These are phyloP conservation scores for Tetheella fluctuosa DNA, from an alignment of 2,888 invertebrate species.

Conservation along the genomic window DNA sequence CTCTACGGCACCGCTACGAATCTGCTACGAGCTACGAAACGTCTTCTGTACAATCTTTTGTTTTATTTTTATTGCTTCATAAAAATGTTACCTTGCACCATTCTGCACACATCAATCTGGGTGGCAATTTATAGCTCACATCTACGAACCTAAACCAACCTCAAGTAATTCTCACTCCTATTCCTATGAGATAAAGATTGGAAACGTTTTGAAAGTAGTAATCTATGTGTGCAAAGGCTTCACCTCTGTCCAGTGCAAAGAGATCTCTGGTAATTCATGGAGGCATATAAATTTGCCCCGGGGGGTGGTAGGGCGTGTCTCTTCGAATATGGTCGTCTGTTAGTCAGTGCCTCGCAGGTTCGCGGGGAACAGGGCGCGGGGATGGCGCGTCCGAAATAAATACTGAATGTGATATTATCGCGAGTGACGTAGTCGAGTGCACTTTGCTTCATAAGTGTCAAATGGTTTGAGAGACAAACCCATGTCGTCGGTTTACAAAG, in stretches of 20 bases:
- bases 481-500: conserved; percentile 49
- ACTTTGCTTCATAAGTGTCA: conserved; percentile 28
- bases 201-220: background rate
- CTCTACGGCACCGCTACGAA: conserved; percentile 3
- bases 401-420: conserved; percentile 17
- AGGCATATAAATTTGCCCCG: conserved; percentile 14
- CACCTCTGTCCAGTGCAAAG: conserved; percentile 21
- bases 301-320: conserved; percentile 27
- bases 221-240: conserved; percentile 11
- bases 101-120: background rate
- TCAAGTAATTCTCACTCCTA: conserved; percentile 14
- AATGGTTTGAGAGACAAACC: conserved; percentile 39
- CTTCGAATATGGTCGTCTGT: conserved; percentile 13
- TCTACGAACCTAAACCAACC: background rate
- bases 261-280: conserved; percentile 18
- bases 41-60: conserved; percentile 13
- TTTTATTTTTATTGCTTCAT: background rate
- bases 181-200: background rate
- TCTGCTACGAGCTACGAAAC: conserved; percentile 12
- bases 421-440: conserved; percentile 37
- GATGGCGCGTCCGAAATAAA: conserved; percentile 22
- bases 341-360: conserved; percentile 35
- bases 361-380: conserved; percentile 26
- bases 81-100: background rate
- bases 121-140: conserved; percentile 19